phyloP scores from a whole-genome alignment of 2,797 vertebrate genomes.

The Halcyon leucocephala region DNA sequence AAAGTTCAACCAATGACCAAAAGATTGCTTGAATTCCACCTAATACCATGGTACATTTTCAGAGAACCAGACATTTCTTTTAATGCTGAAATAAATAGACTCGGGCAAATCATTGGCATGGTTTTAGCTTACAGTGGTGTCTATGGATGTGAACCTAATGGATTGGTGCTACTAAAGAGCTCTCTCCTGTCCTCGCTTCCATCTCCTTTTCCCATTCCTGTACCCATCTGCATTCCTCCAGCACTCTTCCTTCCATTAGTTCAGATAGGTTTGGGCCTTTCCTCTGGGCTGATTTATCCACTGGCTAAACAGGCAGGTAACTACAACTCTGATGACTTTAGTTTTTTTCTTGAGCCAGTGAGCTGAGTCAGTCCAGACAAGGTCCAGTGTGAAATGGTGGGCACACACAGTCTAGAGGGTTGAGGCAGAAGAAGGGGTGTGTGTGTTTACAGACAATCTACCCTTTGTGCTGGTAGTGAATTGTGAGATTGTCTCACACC shows the following conservation, averaged over 20 bases:
- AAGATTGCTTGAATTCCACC: background rate
- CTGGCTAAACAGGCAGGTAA: background rate
- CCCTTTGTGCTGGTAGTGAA: background rate
- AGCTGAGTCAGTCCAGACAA: background rate
- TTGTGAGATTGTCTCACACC: background rate
- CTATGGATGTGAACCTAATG: accelerated
- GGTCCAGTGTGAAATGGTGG: background rate
- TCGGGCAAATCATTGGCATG: background rate
- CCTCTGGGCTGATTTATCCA: background rate
- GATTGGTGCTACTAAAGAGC: background rate
- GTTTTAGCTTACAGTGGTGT: background rate
- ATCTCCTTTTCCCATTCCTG: background rate
- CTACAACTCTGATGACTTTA: background rate
- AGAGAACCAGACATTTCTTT: background rate
- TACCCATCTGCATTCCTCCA: background rate
- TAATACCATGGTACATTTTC: background rate
- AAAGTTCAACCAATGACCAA: background rate
- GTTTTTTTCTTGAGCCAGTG: background rate
- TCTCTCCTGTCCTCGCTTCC: background rate
- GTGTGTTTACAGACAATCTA: background rate
- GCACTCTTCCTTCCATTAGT: background rate
- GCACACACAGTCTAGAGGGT: background rate
- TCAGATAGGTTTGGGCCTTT: background rate
- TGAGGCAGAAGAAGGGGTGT: background rate
- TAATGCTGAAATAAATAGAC: background rate